Evolutionary conservation across 2,888 invertebrate genomes (phyloP).

Genomic region (Meiosimyza decipiens): DNA sequence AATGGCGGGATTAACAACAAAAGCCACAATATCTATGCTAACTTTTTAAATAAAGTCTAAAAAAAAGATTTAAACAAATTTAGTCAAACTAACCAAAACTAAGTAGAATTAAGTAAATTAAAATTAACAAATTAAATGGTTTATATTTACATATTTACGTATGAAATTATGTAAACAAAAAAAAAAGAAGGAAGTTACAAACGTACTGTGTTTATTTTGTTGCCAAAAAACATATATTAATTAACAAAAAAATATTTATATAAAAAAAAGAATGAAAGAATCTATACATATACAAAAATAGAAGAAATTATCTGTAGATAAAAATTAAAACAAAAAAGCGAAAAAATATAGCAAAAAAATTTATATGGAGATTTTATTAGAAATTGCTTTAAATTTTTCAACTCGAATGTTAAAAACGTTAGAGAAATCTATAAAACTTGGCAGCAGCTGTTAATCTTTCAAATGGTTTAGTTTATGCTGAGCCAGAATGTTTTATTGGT

Average conservation of each 20-base stretch:
- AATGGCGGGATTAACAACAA: conserved; percentile 49
- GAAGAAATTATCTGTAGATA: background rate
- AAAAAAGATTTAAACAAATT: conserved; percentile 44
- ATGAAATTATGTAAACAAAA: conserved; percentile 28
- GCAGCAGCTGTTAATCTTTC: no score
- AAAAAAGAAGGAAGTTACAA: conserved; percentile 40
- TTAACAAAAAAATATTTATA: conserved; percentile 44
- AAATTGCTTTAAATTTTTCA: background rate
- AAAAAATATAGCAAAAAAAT: background rate
- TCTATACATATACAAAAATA: conserved; percentile 9
- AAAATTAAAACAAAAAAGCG: background rate
- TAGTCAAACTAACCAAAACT: conserved; percentile 64
- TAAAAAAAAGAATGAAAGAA: conserved; percentile 18
- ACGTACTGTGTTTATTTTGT: conserved; percentile 68
- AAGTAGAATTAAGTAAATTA: conserved; percentile 55
- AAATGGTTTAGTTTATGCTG: no score
- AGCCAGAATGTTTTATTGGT: no score
- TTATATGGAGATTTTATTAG: background rate
- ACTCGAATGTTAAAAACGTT: conserved; percentile 11
- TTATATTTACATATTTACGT: conserved; percentile 16
- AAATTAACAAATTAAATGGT: conserved; percentile 20
- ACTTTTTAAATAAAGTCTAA: conserved; percentile 8
- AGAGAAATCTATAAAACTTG: background rate
- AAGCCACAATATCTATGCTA: conserved; percentile 40
- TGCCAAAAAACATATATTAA: conserved; percentile 61